These are phyloP conservation scores for Oegoconia quadripuncta DNA, from an alignment of 2,888 invertebrate species.

Conservation along the genomic window DNA sequence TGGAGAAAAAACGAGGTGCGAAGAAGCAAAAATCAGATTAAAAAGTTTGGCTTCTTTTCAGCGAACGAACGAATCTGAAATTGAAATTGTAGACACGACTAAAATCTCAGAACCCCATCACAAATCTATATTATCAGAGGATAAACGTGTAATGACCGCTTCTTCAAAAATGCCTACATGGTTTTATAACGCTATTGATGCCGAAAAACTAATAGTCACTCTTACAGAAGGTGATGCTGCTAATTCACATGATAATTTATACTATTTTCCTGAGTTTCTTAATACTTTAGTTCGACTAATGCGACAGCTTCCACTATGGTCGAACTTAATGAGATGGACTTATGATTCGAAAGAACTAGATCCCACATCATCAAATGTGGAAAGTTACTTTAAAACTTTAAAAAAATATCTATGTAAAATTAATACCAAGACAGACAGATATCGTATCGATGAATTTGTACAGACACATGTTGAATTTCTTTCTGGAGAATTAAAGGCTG, in stretches of 20 bases:
- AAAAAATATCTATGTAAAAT: constrained; percentile 14
- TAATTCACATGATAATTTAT: constrained; percentile 11
- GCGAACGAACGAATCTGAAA: too few species aligned
- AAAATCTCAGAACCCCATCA: too few species aligned
- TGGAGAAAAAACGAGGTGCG: too few species aligned
- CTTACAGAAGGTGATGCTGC: constrained; percentile 11
- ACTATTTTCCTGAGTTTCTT: constrained; percentile 13
- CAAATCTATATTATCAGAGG: too few species aligned
- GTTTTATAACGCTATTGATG: constrained; percentile 10
- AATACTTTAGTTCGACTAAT: constrained; percentile 11
- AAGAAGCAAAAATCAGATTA: too few species aligned
- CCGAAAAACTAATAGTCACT: constrained; percentile 15
- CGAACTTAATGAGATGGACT: constrained; percentile 9
- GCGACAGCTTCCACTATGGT: constrained; percentile 15
- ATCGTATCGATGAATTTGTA: constrained; percentile 10
- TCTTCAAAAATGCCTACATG: too few species aligned
- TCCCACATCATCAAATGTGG: constrained; percentile 14
- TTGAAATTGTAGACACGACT: too few species aligned
- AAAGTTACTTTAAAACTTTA: constrained; percentile 12
- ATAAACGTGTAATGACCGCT: too few species aligned
- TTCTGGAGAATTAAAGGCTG: constrained; percentile 11
- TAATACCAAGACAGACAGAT: constrained; percentile 10
- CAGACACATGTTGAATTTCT: constrained; percentile 5
- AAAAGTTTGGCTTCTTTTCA: too few species aligned
- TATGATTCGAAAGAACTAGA: constrained; percentile 7